A percentile compares a stretch with the other conserved stretches of the same genome.
Evolutionary conservation across 2,113 vertebrate species (phyloP).

Genomic region (Mesitornis unicolor): DNA sequence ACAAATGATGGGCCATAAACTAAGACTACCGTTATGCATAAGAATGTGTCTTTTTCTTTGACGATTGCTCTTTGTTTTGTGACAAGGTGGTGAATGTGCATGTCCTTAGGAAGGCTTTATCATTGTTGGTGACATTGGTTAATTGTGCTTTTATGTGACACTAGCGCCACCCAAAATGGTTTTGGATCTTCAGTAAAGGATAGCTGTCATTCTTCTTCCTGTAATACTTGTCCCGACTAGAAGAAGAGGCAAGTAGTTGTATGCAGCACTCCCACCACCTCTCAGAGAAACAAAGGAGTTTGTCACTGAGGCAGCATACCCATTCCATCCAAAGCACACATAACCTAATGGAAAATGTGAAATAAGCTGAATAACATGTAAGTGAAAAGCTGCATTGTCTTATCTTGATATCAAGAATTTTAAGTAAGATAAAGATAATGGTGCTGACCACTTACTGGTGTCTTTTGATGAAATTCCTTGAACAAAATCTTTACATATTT

Average conservation of each 20-base stretch:
- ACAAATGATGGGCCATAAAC: conserved; percentile 36
- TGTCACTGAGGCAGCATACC: background rate
- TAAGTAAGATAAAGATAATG: background rate
- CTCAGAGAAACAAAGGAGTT: background rate
- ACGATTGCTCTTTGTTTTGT: background rate
- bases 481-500: background rate
- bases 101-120: background rate
- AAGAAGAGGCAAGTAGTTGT: background rate
- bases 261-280: background rate
- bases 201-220: background rate
- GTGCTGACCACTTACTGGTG: background rate
- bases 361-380: background rate
- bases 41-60: background rate
- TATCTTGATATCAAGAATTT: background rate
- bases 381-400: background rate
- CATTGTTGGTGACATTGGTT: rapidly evolving
- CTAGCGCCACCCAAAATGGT: background rate
- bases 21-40: background rate
- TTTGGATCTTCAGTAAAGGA: background rate
- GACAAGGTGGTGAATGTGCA: background rate
- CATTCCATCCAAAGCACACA: background rate
- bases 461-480: background rate
- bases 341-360: background rate
- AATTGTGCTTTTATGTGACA: background rate
- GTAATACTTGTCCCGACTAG: background rate